Evolutionary conservation across 2,888 invertebrate species (phyloP), one percentile per base, ranked within the genome.

Genomic region (Punctoribates punctum): DNA sequence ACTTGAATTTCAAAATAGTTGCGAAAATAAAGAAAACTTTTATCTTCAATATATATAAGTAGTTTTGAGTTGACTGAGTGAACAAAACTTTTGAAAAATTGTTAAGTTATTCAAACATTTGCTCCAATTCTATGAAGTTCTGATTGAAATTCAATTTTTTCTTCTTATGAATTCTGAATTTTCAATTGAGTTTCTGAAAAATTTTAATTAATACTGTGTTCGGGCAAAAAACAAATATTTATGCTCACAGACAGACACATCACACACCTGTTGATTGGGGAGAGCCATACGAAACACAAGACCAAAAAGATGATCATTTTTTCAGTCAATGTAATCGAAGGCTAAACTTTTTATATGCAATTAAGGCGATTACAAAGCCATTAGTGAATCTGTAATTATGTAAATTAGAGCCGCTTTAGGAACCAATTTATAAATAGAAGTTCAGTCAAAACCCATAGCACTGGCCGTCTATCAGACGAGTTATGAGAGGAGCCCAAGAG

Each of bases 261-360:
- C n/a, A 65, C 65, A 65, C 65, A 65, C 65, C 65, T 65, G 65
- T 65, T 65, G 65, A 65, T 65, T 34, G 29, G 65, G 34, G 5
- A 29, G 4, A 13, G 65, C 65, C 65, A 65, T 65, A 27, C n/a
- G n/a, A n/a, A n/a, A n/a, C n/a, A n/a, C n/a, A n/a, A n/a, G n/a
- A n/a, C n/a, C n/a, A n/a, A n/a, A 65, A 62, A 25, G 4, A 65
- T 65, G 20, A 57, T 57, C 57, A 25, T 57, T 57, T 25, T 25
- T 6, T 51, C 25, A n/a, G 6, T 23, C 60, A 60, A 11, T 5
- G 11, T 29, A 65, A 29, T 65, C 34, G 65, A 65, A 65, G 27
- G 65, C 29, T 4, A 48, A 48, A 48, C 13, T 48, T 17, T 48
- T 48, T 11, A 17, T 17, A 17, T 15, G 65, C 65, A 65, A 65